Base-by-base conservation (phyloP, 1,140 invertebrate genomes). In the Scaptomyza graminum region DNA sequence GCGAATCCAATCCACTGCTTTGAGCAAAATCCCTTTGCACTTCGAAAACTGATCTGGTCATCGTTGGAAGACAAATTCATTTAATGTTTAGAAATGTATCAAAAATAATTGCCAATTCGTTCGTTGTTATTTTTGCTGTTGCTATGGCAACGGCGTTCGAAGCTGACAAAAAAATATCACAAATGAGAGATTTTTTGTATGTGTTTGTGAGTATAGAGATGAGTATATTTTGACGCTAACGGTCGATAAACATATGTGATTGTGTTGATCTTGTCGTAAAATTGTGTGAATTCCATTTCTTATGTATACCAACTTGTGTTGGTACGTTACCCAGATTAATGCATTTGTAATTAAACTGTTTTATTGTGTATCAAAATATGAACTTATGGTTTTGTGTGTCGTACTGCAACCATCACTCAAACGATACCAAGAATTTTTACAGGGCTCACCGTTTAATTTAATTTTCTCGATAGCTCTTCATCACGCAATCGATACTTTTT, bases 11-110 rank as follows among this genome's bases (percentile, higher is more conserved):
- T 4, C 76, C 82, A 41, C 74, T 63, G 47, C 68, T 90, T 6
- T 75, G 46, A 11, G 84, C 90, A 57, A 91, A 91, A 62, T 91
- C 90, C 28, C 71, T 75, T 60, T 91, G 90, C 31, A 91, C 82
- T 18, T 90, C 84, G 56, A 70, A 76, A 7, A 76, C 73, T 4
- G 79, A 69, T 28, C 90, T 89, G 16, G 72, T 50, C 63, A 74
- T 70, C 18, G 44, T 71, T 34, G 56, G 44, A 37, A 47, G 43
- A 13, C 9, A 31, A 25, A 9, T 59, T 2, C 49, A 15, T 13
- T 34, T 13, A 46, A 13, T 22, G 22, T 41, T 47, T 54, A 13
- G 50, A 4, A 25, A 56, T 31, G 43, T 16, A 25, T 15, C 15
- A n/a, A 60, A 34, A 41, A 28, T 12, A 59, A 8, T 28, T 37